Conservation (phyloP, 1,140 invertebrate species). For the Pomacea maculata region DNA sequence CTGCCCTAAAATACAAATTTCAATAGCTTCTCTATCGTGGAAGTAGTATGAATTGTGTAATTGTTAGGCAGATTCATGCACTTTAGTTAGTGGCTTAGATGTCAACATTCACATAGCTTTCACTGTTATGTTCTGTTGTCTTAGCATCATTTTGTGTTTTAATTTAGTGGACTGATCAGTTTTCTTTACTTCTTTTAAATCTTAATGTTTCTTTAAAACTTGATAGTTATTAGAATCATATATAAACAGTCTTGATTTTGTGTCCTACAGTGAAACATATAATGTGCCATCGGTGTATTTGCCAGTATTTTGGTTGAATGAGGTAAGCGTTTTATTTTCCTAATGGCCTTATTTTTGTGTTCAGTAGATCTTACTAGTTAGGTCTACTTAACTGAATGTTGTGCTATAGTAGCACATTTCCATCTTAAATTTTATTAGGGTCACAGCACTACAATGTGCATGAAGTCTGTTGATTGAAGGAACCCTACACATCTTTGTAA, state of each 20-base stretch:
- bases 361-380: neutral
- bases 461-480: neutral
- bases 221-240: neutral
- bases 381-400: neutral
- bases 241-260: no score
- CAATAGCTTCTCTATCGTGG: no score
- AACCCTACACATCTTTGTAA: neutral
- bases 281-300: conserved; percentile 38
- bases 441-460: neutral
- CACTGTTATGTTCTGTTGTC: no score
- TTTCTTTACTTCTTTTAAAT: neutral
- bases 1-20: no score
- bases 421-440: neutral
- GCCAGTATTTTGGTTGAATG: conserved; percentile 56
- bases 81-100: no score
- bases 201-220: neutral
- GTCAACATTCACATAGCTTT: no score
- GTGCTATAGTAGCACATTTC: neutral
- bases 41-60: no score
- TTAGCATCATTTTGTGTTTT: neutral
- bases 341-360: neutral
- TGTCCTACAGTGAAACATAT: conserved; percentile 37
- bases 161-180: neutral
- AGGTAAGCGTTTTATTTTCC: conserved; percentile 35
- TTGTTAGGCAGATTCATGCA: no score